phyloP scores from a whole-genome alignment of 2,888 invertebrate genomes.

The Stenoptilia bipunctidactyla region DNA sequence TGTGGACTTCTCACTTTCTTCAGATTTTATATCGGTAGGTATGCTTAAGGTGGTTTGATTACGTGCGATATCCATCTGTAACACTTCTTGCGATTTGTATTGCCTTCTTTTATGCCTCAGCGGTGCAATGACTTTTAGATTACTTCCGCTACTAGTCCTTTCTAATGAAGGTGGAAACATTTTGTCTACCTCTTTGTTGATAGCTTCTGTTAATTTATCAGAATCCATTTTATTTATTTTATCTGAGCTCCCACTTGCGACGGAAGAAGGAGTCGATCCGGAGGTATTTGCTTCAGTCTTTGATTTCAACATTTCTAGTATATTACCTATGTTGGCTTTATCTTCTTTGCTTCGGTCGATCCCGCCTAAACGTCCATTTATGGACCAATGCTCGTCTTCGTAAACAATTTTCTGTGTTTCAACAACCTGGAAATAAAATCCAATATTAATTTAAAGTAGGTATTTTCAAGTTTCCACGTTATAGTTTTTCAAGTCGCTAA shows the following conservation, averaged over 20 bases:
- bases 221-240: slow-evolving; percentile 36
- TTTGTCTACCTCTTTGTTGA: slow-evolving; percentile 53
- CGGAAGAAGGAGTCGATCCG: slow-evolving; percentile 39
- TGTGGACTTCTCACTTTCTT: slow-evolving; percentile 11
- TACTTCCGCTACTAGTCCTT: slow-evolving; percentile 53
- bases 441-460: neutral
- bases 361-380: slow-evolving; percentile 19
- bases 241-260: slow-evolving; percentile 47
- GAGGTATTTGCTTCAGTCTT: slow-evolving; percentile 36
- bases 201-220: slow-evolving; percentile 35
- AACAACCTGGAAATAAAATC: slow-evolving; percentile 30
- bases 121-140: slow-evolving; percentile 48
- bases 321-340: slow-evolving; percentile 36
- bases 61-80: slow-evolving; percentile 26
- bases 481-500: too few species aligned
- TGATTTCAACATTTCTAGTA: slow-evolving; percentile 36
- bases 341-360: slow-evolving; percentile 18
- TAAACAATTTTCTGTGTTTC: slow-evolving; percentile 43
- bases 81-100: slow-evolving; percentile 58
- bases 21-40: neutral
- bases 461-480: neutral
- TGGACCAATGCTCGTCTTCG: slow-evolving; percentile 41
- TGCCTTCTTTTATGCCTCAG: slow-evolving; percentile 48
- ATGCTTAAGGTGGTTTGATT: neutral
- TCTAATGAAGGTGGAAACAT: slow-evolving; percentile 49